phyloP scores from a whole-genome alignment of 30 jellyfish, hydroid and myxozoan species.

The Pelagia noctiluca region DNA sequence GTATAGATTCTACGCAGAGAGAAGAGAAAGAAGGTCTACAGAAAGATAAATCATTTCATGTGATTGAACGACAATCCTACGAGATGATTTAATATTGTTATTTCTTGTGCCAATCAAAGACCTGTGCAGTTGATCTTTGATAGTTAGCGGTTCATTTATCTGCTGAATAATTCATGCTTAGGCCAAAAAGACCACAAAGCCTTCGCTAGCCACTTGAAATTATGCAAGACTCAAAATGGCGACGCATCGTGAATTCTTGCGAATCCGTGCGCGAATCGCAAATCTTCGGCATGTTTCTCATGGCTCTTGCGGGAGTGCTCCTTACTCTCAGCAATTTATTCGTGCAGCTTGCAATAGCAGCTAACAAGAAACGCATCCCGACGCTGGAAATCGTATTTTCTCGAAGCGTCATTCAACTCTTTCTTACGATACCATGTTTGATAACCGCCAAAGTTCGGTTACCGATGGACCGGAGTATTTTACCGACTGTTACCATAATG shows the following conservation, averaged over 20 bases:
- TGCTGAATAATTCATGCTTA: constrained; percentile 19
- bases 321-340: constrained; percentile 77
- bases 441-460: constrained; percentile 15
- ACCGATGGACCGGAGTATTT: constrained; percentile 8
- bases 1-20: too few relatives aligned
- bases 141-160: too few relatives aligned
- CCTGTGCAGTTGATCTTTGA: too few relatives aligned
- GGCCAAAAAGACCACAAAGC: not conserved
- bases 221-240: constrained; percentile 5
- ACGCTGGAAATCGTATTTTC: constrained; percentile 73
- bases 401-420: constrained; percentile 70
- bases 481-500: constrained; percentile 51
- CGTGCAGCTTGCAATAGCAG: constrained; percentile 76
- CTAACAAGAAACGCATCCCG: constrained; percentile 64
- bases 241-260: not conserved
- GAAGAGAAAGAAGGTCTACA: too few relatives aligned
- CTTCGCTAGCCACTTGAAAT: too few relatives aligned
- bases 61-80: too few relatives aligned
- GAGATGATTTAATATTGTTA: too few relatives aligned
- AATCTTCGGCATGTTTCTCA: constrained; percentile 66
- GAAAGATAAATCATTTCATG: too few relatives aligned
- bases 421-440: constrained; percentile 47
- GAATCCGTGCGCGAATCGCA: constrained; percentile 22
- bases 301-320: constrained; percentile 82
- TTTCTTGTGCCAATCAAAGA: too few relatives aligned